phyloP scores from a whole-genome alignment of 1,140 invertebrate genomes.

The Himalopsyche phryganea region DNA sequence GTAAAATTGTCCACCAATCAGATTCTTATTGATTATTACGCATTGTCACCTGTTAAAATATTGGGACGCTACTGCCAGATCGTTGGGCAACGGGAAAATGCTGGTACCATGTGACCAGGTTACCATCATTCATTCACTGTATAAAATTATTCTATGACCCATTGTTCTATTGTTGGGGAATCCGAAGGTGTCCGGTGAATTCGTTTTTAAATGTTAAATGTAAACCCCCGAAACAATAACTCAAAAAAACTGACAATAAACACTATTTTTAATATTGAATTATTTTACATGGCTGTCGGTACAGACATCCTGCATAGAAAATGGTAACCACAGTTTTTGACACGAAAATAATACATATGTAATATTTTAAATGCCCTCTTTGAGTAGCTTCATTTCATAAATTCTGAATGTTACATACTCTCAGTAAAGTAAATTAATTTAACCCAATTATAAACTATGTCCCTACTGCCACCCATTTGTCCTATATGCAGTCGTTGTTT shows the following conservation, averaged over 20 bases:
- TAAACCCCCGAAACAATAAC: constrained; percentile 21
- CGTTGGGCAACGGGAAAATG: no score
- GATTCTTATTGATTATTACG: no score
- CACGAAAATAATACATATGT: neutral
- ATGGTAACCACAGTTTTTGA: neutral
- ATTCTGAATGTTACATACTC: no score
- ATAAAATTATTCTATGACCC: constrained; percentile 31
- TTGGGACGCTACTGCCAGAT: no score
- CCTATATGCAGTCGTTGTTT: no score
- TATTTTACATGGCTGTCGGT: neutral
- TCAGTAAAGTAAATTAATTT: no score
- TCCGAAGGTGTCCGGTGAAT: constrained; percentile 20
- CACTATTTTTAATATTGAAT: neutral
- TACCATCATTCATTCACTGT: constrained; percentile 6
- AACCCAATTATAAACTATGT: no score
- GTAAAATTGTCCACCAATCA: no score
- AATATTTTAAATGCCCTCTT: neutral
- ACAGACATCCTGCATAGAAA: neutral
- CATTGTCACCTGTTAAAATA: no score
- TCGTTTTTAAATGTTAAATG: constrained; percentile 19
- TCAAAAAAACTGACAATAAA: constrained; percentile 8
- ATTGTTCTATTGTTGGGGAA: constrained; percentile 32
- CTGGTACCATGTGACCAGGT: no score
- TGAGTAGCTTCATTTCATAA: no score
- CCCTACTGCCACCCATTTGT: no score